Conservation (phyloP, 2,797 vertebrate species). For the Ataeniobius toweri region DNA sequence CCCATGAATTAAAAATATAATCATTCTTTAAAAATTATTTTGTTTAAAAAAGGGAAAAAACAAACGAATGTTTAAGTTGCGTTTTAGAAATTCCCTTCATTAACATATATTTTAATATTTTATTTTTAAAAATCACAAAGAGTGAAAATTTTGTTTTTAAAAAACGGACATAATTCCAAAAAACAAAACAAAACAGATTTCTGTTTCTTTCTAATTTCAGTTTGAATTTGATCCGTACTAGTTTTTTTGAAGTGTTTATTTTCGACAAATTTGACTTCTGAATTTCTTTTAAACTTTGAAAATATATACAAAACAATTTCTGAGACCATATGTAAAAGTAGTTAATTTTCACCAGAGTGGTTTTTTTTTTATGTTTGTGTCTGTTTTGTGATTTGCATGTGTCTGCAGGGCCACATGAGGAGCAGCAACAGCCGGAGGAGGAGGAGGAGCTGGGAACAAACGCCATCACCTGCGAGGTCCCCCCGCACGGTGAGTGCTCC, state of each 20-base stretch:
- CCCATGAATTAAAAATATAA: not conserved
- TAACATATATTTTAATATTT: not conserved
- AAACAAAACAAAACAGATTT: not conserved
- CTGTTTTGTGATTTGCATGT: slow-evolving; percentile 50
- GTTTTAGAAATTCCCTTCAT: not conserved
- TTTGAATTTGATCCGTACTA: not conserved
- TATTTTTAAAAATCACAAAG: not conserved
- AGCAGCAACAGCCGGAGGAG: not conserved
- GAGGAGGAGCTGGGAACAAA: slow-evolving; percentile 16
- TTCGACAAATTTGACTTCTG: not conserved
- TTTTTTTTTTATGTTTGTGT: not conserved
- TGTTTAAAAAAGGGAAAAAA: not conserved
- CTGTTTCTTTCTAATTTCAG: not conserved
- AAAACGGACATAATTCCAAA: not conserved
- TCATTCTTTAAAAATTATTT: not conserved
- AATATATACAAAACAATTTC: too few species aligned
- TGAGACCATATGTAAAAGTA: not conserved
- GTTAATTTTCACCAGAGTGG: slow-evolving; percentile 20
- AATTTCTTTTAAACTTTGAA: not conserved
- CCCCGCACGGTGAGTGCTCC: not conserved
- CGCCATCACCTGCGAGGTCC: slow-evolving; percentile 37
- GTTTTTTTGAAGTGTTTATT: not conserved
- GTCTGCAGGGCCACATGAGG: slow-evolving; percentile 15
- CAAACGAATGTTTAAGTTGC: not conserved
- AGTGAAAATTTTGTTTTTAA: not conserved